phyloP scores from a whole-genome alignment of 2,888 invertebrate genomes.

The Cybosia mesomella region DNA sequence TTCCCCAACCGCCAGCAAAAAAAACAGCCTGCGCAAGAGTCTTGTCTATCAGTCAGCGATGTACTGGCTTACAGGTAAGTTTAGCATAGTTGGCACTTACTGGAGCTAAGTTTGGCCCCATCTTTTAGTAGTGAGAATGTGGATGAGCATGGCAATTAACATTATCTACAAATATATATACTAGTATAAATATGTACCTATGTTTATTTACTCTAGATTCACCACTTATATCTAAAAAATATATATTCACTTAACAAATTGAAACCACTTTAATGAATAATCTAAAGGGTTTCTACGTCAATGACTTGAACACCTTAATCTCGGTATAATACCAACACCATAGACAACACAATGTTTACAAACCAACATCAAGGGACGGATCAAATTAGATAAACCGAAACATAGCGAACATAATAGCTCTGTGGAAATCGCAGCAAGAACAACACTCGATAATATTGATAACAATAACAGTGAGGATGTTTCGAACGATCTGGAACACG shows the following conservation, averaged over 20 bases:
- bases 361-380: slow-evolving; percentile 23
- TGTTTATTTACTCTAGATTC: background rate
- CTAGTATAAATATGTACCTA: no score
- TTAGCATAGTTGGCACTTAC: no score
- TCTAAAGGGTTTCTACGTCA: slow-evolving; percentile 38
- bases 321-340: slow-evolving; percentile 16
- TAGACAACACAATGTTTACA: slow-evolving; percentile 25
- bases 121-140: no score
- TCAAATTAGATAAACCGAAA: slow-evolving; percentile 31
- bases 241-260: slow-evolving; percentile 34
- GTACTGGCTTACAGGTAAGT: no score
- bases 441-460: slow-evolving; percentile 48
- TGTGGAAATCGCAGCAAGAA: slow-evolving; percentile 32
- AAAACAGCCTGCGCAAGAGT: no score
- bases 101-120: no score
- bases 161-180: no score
- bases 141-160: no score
- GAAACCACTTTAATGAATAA: slow-evolving; percentile 37
- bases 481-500: slow-evolving; percentile 62
- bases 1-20: no score
- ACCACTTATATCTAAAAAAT: slow-evolving; percentile 9
- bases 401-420: slow-evolving; percentile 25
- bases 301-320: slow-evolving; percentile 38
- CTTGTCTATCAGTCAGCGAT: no score
- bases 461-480: slow-evolving; percentile 57